phyloP scores from a whole-genome alignment of 2,888 invertebrate genomes.

The Volucella inanis region DNA sequence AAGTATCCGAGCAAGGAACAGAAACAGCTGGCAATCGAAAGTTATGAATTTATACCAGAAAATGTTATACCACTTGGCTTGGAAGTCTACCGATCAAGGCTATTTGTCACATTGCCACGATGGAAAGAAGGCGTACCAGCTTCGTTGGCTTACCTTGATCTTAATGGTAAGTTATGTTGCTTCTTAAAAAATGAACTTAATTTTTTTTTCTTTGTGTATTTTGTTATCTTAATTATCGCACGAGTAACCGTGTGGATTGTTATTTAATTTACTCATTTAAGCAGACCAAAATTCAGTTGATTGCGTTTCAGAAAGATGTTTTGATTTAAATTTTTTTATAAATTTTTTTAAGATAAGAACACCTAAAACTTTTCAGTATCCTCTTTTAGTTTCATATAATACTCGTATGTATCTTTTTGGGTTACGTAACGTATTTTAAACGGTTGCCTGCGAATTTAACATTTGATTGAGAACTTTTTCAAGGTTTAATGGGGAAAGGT shows the following conservation, averaged over 20 bases:
- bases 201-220: conserved; percentile 24
- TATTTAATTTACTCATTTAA: neutral
- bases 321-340: neutral
- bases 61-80: conserved; percentile 90
- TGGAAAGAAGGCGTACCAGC: conserved; percentile 90
- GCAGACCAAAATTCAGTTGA: no score
- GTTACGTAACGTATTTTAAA: no score
- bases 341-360: conserved; percentile 21
- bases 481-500: conserved; percentile 1
- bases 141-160: conserved; percentile 88
- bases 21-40: conserved; percentile 85
- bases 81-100: conserved; percentile 87
- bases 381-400: conserved; percentile 14
- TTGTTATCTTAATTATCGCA: conserved; percentile 26
- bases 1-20: conserved; percentile 85
- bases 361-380: conserved; percentile 38
- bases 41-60: conserved; percentile 86
- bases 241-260: conserved; percentile 24
- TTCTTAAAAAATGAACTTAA: conserved; percentile 13
- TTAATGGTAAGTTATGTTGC: conserved; percentile 85
- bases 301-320: conserved; percentile 21
- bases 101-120: conserved; percentile 90
- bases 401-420: conserved; percentile 2
- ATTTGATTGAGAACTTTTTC: conserved; percentile 26
- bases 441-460: neutral